Evolutionary conservation across 2,113 vertebrate genomes (phyloP).

Genomic region (Progne subis): DNA sequence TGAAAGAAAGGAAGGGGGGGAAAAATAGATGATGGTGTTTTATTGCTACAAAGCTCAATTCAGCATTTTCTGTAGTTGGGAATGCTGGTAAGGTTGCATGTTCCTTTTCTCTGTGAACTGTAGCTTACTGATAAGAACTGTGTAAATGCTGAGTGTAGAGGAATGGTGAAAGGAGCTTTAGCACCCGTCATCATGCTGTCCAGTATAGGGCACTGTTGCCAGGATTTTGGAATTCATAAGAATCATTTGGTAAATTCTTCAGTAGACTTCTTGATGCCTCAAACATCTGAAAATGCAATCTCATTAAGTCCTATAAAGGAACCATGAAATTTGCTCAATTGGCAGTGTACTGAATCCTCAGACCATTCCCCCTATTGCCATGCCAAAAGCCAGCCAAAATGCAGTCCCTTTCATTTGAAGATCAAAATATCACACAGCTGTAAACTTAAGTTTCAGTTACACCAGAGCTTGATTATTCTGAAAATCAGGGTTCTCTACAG

Average conservation of each 20-base stretch:
- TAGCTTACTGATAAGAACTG: background rate
- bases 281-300: background rate
- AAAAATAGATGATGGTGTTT: background rate
- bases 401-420: background rate
- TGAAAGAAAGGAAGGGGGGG: background rate
- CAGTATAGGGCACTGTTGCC: background rate
- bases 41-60: background rate
- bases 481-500: background rate
- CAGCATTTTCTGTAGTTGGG: background rate
- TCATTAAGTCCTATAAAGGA: background rate
- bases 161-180: background rate
- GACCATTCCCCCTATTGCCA: background rate
- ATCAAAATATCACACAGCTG: background rate
- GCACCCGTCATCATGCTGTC: background rate
- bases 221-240: background rate
- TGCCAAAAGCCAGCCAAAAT: background rate
- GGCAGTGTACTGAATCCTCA: background rate
- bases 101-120: background rate
- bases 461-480: background rate
- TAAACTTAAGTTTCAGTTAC: background rate
- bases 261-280: background rate
- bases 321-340: background rate
- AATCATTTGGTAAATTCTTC: background rate
- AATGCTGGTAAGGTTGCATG: background rate
- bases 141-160: background rate